These are phyloP conservation scores for Busseola fusca DNA, from an alignment of 2,888 invertebrate genomes.

Conservation along the genomic window DNA sequence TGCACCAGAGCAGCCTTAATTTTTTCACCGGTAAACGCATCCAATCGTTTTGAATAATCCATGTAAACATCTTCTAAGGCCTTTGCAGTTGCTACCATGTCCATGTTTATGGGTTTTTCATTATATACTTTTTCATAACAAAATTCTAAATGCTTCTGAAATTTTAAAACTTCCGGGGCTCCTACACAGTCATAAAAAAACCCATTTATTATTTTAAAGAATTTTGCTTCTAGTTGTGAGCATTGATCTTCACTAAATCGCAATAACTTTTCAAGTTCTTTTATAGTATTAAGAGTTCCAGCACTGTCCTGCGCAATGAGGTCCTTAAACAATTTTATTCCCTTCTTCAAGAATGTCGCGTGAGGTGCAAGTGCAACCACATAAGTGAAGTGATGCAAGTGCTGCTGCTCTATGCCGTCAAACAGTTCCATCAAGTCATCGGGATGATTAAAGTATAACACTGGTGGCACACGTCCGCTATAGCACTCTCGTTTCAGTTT, in stretches of 20 bases:
- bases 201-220: conserved; percentile 87
- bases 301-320: conserved; percentile 75
- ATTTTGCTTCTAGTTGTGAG: conserved; percentile 85
- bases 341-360: conserved; percentile 83
- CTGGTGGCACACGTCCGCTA: conserved; percentile 80
- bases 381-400: conserved; percentile 90
- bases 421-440: conserved; percentile 89
- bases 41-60: conserved; percentile 86
- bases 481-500: conserved; percentile 84
- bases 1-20: conserved; percentile 87
- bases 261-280: conserved; percentile 71
- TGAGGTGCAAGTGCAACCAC: conserved; percentile 88
- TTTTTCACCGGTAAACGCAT: conserved; percentile 86
- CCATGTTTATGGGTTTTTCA: conserved; percentile 89
- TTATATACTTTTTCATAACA: conserved; percentile 89
- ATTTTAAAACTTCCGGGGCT: conserved; percentile 87
- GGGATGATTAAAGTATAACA: conserved; percentile 89
- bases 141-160: conserved; percentile 90
- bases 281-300: conserved; percentile 70
- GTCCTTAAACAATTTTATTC: conserved; percentile 82
- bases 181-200: conserved; percentile 89
- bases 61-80: conserved; percentile 89
- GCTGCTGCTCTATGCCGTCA: conserved; percentile 90
- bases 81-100: conserved; percentile 88
- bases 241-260: conserved; percentile 86